A percentile compares a stretch with the other conserved stretches of the same genome.
Evolutionary conservation across 2,888 invertebrate species (phyloP).

Genomic region (Epicampocera succincta): DNA sequence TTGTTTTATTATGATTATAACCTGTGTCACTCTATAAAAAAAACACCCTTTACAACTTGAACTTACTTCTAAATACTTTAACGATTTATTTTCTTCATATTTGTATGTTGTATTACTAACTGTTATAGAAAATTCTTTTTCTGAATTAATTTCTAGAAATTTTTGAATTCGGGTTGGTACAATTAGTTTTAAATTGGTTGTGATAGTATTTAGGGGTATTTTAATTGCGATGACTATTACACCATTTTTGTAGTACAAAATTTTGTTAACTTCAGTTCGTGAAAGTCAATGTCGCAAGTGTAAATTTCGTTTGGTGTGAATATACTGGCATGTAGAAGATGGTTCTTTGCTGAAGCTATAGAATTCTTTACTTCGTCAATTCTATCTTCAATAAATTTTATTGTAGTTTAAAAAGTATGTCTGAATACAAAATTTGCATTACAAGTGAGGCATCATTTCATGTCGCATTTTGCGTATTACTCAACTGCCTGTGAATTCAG

Average conservation of each 20-base stretch:
- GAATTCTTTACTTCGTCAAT: conserved; percentile 7
- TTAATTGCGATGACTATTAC: background rate
- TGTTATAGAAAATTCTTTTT: background rate
- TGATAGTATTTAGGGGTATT: background rate
- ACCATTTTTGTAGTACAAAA: too few species aligned
- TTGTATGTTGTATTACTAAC: too few species aligned
- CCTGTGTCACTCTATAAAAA: too few species aligned
- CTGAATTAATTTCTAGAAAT: background rate
- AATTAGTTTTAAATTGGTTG: background rate
- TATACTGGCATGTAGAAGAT: conserved; percentile 1
- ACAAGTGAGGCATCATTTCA: too few species aligned
- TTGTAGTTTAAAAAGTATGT: conserved; percentile 11
- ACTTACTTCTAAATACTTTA: too few species aligned
- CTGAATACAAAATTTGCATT: background rate
- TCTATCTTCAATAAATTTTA: conserved; percentile 11
- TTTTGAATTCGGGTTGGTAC: background rate
- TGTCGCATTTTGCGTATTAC: background rate
- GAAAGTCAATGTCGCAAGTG: background rate
- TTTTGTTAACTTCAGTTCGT: too few species aligned
- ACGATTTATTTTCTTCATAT: too few species aligned
- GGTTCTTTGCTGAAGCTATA: conserved; percentile 1
- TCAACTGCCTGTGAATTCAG: too few species aligned
- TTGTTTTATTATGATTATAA: too few species aligned
- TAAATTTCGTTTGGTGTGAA: background rate
- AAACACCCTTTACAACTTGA: too few species aligned